Evolutionary conservation across 2,888 invertebrate genomes (phyloP).

Genomic region (Drosophila longiperda): DNA sequence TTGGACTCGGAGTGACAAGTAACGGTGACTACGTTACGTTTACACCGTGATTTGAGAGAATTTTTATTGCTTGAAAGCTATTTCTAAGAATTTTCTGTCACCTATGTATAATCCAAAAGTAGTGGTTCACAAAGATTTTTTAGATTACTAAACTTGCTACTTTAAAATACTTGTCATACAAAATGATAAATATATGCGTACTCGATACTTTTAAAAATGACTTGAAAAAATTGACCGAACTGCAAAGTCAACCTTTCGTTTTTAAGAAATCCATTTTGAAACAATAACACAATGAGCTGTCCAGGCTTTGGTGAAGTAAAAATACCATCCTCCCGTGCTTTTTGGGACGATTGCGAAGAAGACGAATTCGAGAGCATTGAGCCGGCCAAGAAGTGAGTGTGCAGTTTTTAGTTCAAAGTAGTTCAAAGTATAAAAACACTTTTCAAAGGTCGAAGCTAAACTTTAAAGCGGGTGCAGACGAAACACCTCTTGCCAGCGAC

Average conservation of each 20-base stretch:
- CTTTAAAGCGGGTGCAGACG: slow-evolving; percentile 44
- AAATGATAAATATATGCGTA: not conserved
- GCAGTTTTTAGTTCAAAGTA: slow-evolving; percentile 7
- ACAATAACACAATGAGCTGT: slow-evolving; percentile 71
- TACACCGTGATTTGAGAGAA: not conserved
- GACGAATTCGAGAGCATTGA: slow-evolving; percentile 67
- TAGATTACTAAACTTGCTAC: slow-evolving; percentile 9
- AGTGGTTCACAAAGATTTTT: not conserved
- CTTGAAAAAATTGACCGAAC: slow-evolving; percentile 45
- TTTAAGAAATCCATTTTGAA: not conserved
- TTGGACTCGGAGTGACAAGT: not conserved
- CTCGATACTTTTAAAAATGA: slow-evolving; percentile 61
- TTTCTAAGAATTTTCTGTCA: not conserved
- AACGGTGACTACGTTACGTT: not conserved
- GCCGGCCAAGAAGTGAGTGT: slow-evolving; percentile 63
- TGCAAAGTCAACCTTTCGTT: slow-evolving; percentile 3
- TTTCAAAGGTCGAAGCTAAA: slow-evolving; percentile 61
- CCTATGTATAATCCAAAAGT: slow-evolving; percentile 1
- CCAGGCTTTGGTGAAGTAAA: slow-evolving; percentile 84
- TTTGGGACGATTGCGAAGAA: slow-evolving; percentile 85
- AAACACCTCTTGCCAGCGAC: slow-evolving; percentile 57
- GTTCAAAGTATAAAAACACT: not conserved
- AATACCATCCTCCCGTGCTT: slow-evolving; percentile 84
- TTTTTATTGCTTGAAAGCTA: not conserved
- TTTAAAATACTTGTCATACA: slow-evolving; percentile 27